These are phyloP conservation scores for Pseudopipra pipra DNA, from an alignment of 2,113 vertebrate species.

Conservation along the genomic window DNA sequence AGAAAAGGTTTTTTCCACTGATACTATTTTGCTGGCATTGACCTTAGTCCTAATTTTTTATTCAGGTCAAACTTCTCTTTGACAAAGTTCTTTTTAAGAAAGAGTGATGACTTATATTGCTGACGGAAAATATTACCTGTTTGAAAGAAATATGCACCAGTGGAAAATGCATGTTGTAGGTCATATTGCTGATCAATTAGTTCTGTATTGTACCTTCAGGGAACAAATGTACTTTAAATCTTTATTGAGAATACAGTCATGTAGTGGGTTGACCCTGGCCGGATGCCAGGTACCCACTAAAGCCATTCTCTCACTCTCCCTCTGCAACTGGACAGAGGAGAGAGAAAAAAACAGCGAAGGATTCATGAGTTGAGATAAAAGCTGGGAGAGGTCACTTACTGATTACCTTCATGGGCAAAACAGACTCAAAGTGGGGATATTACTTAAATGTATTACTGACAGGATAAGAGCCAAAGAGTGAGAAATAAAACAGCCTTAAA, in stretches of 20 bases:
- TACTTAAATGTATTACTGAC: too few species aligned
- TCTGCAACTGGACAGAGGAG: too few species aligned
- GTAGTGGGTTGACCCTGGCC: too few species aligned
- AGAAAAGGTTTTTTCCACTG: not conserved
- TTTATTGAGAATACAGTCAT: not conserved
- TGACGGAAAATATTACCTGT: not conserved
- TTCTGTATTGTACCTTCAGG: not conserved
- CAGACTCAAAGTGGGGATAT: too few species aligned
- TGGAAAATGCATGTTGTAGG: not conserved
- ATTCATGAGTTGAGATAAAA: too few species aligned
- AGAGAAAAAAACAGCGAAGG: too few species aligned
- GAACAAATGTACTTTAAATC: not conserved
- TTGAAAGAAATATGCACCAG: not conserved
- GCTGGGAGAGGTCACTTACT: too few species aligned
- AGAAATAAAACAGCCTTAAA: too few species aligned
- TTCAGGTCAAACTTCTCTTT: not conserved
- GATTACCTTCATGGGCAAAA: too few species aligned
- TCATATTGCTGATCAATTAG: not conserved
- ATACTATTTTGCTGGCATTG: not conserved
- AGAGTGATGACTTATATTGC: not conserved
- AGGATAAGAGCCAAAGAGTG: too few species aligned
- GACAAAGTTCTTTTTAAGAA: not conserved
- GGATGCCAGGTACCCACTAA: too few species aligned
- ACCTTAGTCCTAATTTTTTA: not conserved
- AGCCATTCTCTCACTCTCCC: too few species aligned